Percentiles rank a stretch among this genome's conserved stretches.
phyloP scores from a whole-genome alignment of 2,797 vertebrate genomes.

The Xenopus petersii region DNA sequence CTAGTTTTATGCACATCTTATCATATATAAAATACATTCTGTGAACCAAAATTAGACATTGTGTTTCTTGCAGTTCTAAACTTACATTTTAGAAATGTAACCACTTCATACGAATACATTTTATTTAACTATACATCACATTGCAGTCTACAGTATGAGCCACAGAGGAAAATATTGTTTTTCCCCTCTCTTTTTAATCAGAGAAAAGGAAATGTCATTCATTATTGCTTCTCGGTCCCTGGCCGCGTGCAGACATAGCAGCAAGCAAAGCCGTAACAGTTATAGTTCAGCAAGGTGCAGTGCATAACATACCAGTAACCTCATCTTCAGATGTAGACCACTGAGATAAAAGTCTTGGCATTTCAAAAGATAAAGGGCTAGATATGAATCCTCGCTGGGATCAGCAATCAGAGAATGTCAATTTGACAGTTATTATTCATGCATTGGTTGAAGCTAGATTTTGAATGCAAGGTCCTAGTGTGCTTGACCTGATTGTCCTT shows the following conservation, averaged over 20 bases:
- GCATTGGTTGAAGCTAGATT: constrained; percentile 36
- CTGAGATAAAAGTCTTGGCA: constrained; percentile 53
- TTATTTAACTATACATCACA: no score
- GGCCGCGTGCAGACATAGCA: not conserved
- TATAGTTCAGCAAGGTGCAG: constrained; percentile 29
- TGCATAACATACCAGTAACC: constrained; percentile 16
- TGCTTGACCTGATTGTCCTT: constrained; percentile 38
- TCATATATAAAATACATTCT: no score
- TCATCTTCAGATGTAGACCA: constrained; percentile 41
- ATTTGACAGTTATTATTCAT: constrained; percentile 49
- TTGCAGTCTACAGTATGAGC: no score
- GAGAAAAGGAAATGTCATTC: not conserved
- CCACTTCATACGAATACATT: no score
- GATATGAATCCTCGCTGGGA: constrained; percentile 48
- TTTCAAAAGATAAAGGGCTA: constrained; percentile 44
- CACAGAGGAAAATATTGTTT: no score
- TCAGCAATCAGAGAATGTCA: constrained; percentile 48
- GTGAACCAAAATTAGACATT: no score
- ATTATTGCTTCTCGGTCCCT: constrained; percentile 19
- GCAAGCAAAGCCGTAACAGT: constrained; percentile 29
- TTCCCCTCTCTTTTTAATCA: constrained; percentile 8
- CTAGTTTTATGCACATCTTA: no score
- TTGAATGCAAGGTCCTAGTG: constrained; percentile 42
- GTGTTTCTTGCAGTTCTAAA: no score
- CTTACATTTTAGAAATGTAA: no score